Conservation (phyloP, 2,113 vertebrate species). For the Nannobrachium achirus region DNA sequence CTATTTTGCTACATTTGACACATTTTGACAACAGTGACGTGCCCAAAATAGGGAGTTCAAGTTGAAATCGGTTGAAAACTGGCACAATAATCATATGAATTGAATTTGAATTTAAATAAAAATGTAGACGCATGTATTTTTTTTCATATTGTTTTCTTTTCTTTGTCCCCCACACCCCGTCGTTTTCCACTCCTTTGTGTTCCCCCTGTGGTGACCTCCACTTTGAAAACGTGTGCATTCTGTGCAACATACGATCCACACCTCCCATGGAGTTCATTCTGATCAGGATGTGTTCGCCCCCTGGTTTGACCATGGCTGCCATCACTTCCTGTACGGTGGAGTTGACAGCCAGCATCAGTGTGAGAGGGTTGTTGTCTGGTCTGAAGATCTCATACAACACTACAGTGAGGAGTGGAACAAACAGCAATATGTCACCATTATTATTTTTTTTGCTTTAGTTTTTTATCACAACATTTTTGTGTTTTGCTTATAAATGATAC, state of each 20-base stretch:
- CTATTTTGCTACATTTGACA: not conserved
- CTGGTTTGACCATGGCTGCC: slow-evolving; percentile 71
- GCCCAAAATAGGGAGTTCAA: too few species aligned
- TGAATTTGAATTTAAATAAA: not conserved
- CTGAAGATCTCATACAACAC: slow-evolving; percentile 90
- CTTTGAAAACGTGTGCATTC: too few species aligned
- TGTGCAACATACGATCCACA: slow-evolving; percentile 61
- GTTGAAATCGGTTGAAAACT: too few species aligned
- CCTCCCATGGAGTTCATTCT: slow-evolving; percentile 91
- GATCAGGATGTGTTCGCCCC: slow-evolving; percentile 84
- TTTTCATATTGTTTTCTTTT: too few species aligned
- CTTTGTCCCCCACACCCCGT: too few species aligned
- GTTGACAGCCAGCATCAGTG: slow-evolving; percentile 85
- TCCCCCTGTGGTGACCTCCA: too few species aligned
- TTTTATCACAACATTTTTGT: not conserved
- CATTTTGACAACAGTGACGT: too few species aligned
- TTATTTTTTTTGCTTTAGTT: not conserved
- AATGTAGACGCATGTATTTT: not conserved
- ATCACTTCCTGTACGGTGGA: slow-evolving; percentile 86
- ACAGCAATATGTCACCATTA: not conserved
- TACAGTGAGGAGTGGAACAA: slow-evolving; percentile 50
- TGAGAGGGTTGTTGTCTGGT: slow-evolving; percentile 81
- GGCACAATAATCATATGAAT: not conserved
- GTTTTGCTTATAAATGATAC: not conserved
- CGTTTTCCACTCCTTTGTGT: too few species aligned